Base-by-base conservation (phyloP, 1,140 invertebrate species). In the Schmidtea mediterranea region DNA sequence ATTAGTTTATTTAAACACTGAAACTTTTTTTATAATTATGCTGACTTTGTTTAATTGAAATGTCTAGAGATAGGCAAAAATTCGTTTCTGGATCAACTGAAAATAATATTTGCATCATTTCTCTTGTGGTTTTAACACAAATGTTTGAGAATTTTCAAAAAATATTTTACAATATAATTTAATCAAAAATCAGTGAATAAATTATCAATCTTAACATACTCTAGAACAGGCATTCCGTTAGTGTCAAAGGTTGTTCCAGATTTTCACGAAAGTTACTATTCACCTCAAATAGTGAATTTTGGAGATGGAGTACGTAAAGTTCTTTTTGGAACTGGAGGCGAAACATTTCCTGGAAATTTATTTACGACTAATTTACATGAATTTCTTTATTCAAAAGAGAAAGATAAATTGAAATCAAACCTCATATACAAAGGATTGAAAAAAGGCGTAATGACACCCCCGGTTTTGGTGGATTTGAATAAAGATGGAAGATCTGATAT, bases 391-490 rank as follows among this genome's bases (percentile, higher is more conserved):
- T 63, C 66, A 49, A 71, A 69, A 26, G 56, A 72, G 52, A 71
- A 68, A 1, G 49, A 66, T 57, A 71, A 67, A 19, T 19, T 52
- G 6, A 21, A 0, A 23, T 56, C 57, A 9, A 43, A 52, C 38
- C 32, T 47, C 16, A 57, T 65, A 43, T 61, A 63, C 41, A 54
- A 54, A 9, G 66, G 69, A 52, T 51, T 55, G 1, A 51, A 55
- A 39, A 70, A 70, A 55, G 70, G 70, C 2, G 57, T 72, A 2
- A 71, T 72, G 67, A 67, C 66, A 8, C 70, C 78, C 2, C 76
- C 79, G 3, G 73, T 79, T 32, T 56, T 83, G 1, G 71, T 73
- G 2, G 80, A 82, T 59, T 66, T 82, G 36, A 82, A 73, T 49
- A 70, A 68, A 6, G 80, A 83, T 63, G 69, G 71, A 6, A 65